Conservation (phyloP, 2,113 vertebrate species). For the Zosterops hypoxanthus region DNA sequence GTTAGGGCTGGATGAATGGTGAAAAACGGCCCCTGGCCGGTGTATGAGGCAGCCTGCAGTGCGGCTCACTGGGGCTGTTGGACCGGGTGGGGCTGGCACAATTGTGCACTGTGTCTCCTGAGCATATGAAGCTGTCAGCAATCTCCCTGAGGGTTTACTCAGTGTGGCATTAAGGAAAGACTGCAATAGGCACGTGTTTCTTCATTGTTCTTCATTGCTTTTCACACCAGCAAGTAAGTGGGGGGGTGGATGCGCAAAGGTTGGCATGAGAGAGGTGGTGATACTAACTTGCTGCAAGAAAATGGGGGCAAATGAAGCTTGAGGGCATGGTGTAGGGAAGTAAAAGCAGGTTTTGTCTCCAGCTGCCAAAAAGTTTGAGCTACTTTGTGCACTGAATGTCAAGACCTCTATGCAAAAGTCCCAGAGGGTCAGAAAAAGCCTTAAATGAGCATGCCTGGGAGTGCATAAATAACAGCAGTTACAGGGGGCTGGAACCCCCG, state of each 20-base stretch:
- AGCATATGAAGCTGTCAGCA: background rate
- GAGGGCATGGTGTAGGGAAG: background rate
- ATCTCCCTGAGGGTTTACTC: rapidly evolving
- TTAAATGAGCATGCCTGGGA: background rate
- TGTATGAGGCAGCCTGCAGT: rapidly evolving
- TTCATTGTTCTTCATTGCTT: background rate
- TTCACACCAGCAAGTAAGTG: background rate
- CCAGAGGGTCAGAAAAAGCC: background rate
- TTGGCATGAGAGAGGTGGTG: background rate
- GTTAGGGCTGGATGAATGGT: background rate
- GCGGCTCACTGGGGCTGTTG: background rate
- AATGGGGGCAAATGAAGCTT: background rate
- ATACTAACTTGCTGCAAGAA: background rate
- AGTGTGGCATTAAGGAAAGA: background rate
- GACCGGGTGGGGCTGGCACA: rapidly evolving
- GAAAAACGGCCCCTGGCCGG: background rate
- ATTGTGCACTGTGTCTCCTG: rapidly evolving
- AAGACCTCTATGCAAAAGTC: background rate
- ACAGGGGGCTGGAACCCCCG: background rate
- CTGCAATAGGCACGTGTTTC: background rate
- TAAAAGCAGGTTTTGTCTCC: background rate
- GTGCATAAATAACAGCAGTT: rapidly evolving
- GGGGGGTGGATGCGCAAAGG: rapidly evolving
- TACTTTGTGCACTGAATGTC: background rate
- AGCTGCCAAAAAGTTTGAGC: background rate